Conservation (phyloP, 2,888 invertebrate species). For the Beris chalybata region DNA sequence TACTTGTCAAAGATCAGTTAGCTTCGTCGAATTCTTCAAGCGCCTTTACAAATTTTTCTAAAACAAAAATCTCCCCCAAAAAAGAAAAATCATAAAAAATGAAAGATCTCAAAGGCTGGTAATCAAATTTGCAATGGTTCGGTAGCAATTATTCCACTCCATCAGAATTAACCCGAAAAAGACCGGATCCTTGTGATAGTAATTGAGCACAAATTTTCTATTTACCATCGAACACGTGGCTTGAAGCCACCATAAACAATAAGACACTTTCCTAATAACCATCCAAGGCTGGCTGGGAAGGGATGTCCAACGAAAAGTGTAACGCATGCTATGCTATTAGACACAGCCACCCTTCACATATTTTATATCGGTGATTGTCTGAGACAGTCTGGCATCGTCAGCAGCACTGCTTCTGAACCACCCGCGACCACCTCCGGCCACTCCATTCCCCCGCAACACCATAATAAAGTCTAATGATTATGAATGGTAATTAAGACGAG, state of each 20-base stretch:
- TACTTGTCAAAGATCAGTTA: too few species aligned
- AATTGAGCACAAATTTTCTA: conserved; percentile 35
- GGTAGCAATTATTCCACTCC: not conserved
- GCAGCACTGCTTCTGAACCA: not conserved
- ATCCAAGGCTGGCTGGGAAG: conserved; percentile 9
- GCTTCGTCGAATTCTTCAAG: too few species aligned
- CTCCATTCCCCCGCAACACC: conserved; percentile 1
- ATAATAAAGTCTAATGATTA: conserved; percentile 37
- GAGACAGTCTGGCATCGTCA: not conserved
- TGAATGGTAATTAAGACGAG: conserved; percentile 39
- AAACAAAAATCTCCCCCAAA: too few species aligned
- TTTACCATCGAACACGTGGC: conserved; percentile 34
- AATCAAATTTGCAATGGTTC: conserved; percentile 20
- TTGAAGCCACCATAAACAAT: conserved; percentile 16
- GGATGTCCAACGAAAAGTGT: not conserved
- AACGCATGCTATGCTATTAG: conserved; percentile 2
- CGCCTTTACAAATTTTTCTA: too few species aligned
- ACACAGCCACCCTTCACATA: conserved; percentile 6
- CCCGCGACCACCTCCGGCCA: conserved; percentile 8
- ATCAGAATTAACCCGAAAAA: not conserved
- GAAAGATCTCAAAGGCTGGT: not conserved
- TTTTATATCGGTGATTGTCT: not conserved
- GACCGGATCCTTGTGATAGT: conserved; percentile 9
- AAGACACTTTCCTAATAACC: conserved; percentile 33
- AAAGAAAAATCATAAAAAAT: too few species aligned